Percentiles rank a stretch among this genome's conserved stretches.
Conservation (phyloP, 2,113 vertebrate species). For the Anguilla japonica region DNA sequence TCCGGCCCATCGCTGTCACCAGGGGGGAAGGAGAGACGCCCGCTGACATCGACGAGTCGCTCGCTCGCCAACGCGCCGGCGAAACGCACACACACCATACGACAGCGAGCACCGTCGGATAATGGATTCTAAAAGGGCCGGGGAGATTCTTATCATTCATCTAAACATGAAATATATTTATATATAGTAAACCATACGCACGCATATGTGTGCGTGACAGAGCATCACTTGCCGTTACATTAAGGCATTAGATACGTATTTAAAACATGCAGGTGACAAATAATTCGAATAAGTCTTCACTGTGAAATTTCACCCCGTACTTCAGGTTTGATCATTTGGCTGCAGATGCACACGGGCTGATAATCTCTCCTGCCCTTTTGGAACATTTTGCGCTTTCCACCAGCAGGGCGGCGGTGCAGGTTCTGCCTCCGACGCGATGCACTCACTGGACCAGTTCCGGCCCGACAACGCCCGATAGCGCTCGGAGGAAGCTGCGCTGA, state of each 20-base stretch:
- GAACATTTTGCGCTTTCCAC: neutral
- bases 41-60: slow-evolving; percentile 46
- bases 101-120: neutral
- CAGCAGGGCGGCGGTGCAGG: neutral
- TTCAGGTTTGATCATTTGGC: neutral
- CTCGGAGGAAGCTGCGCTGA: no score
- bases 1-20: slow-evolving; percentile 76
- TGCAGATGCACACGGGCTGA: neutral
- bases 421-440: no score
- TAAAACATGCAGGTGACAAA: no score
- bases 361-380: no score
- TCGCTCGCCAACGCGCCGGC: neutral
- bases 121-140: neutral
- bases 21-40: slow-evolving; percentile 58
- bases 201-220: no score
- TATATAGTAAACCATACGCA: no score
- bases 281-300: no score
- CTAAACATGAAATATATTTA: neutral
- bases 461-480: no score
- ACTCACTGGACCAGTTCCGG: no score
- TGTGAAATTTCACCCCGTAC: no score
- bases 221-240: no score
- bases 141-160: neutral
- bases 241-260: no score
- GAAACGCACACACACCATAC: neutral